Evolutionary conservation across 2,888 invertebrate species (phyloP).

Genomic region (Charanyca ferruginea): DNA sequence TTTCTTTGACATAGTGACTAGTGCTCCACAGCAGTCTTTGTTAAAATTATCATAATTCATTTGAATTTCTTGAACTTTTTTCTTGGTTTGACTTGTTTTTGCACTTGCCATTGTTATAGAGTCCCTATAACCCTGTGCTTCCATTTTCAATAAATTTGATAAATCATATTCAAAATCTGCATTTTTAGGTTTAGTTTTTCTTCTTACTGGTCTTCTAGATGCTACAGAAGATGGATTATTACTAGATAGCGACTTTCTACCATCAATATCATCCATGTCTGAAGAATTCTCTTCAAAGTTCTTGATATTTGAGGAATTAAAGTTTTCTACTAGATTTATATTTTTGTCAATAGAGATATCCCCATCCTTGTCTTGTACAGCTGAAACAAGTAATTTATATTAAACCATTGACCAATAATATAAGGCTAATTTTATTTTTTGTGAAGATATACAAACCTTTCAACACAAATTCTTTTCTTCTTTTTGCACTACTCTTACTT

Average conservation of each 20-base stretch:
- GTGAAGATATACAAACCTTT: constrained; percentile 70
- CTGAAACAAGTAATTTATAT: constrained; percentile 70
- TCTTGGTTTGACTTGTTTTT: constrained; percentile 78
- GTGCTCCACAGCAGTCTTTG: constrained; percentile 83
- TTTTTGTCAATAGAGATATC: constrained; percentile 70
- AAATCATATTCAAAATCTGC: constrained; percentile 94
- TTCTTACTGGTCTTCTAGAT: constrained; percentile 92
- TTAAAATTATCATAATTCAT: constrained; percentile 77
- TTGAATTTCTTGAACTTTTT: constrained; percentile 75
- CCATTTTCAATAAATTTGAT: constrained; percentile 90
- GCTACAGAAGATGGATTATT: constrained; percentile 72
- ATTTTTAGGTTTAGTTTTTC: constrained; percentile 92
- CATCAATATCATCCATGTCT: constrained; percentile 83
- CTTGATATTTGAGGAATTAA: constrained; percentile 75
- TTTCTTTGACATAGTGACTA: constrained; percentile 80
- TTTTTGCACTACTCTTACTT: constrained; percentile 73
- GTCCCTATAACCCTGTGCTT: constrained; percentile 88
- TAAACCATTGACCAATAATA: background rate
- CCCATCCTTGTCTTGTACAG: constrained; percentile 71
- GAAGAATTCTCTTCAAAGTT: constrained; percentile 87
- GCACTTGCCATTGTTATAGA: constrained; percentile 71
- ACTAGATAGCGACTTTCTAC: constrained; percentile 67
- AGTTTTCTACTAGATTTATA: constrained; percentile 68
- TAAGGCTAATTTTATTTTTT: background rate
- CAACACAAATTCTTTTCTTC: constrained; percentile 72